Evolutionary conservation across 2,797 vertebrate species (phyloP).

Genomic region (Pseudochromis fuscus): DNA sequence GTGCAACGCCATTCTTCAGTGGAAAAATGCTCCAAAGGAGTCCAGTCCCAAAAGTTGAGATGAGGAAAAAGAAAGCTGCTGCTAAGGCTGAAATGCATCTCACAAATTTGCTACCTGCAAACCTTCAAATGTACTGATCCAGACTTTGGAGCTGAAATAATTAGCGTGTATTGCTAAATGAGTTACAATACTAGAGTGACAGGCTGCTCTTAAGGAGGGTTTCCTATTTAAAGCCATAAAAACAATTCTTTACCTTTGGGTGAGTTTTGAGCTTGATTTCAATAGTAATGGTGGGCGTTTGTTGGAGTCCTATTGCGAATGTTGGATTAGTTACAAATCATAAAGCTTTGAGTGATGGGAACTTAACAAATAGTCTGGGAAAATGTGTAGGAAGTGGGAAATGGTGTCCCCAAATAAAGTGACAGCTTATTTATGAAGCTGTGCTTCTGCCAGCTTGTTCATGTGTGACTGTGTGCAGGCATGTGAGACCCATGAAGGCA

Average conservation of each 20-base stretch:
- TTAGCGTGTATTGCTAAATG: not conserved
- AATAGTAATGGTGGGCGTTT: not conserved
- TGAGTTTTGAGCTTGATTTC: not conserved
- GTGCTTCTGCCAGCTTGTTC: conserved; percentile 2
- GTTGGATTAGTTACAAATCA: conserved; percentile 18
- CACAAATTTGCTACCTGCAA: not conserved
- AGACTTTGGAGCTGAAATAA: not conserved
- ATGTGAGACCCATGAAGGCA: not conserved
- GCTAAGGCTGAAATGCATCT: not conserved
- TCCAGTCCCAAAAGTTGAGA: too few species aligned
- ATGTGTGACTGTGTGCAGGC: not conserved
- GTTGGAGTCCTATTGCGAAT: not conserved
- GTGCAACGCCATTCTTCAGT: too few species aligned
- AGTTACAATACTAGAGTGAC: not conserved
- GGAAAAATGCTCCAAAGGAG: too few species aligned
- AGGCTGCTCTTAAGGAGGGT: not conserved
- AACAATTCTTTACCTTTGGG: not conserved
- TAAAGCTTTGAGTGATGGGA: not conserved
- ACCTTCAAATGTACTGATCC: not conserved
- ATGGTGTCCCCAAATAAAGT: conserved; percentile 11
- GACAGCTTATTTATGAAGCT: conserved; percentile 12
- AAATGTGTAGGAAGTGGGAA: conserved; percentile 19
- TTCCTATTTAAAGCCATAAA: not conserved
- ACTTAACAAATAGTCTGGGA: not conserved
- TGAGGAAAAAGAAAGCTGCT: too few species aligned